A percentile compares a stretch with the other conserved stretches of the same genome.
phyloP scores from a whole-genome alignment of 2,888 invertebrate species.

The Amphipyra berbera region DNA sequence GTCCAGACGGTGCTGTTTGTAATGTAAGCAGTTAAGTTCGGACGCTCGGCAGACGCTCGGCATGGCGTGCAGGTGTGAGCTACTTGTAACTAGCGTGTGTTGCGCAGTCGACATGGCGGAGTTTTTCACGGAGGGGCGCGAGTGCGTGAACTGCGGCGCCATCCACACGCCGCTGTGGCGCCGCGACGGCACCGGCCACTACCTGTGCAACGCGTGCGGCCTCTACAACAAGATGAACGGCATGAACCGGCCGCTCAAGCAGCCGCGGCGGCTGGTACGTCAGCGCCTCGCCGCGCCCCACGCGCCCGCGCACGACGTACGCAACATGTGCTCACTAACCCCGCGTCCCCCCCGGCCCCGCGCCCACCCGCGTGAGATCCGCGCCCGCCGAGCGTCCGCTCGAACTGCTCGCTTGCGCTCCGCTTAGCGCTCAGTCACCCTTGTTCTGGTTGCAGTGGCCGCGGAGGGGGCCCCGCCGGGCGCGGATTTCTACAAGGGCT shows the following conservation, averaged over 20 bases:
- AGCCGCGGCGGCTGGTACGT: constrained; percentile 99
- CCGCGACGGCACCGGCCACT: constrained; percentile 99
- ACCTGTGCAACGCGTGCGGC: constrained; percentile 99
- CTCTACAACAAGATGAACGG: constrained; percentile 99
- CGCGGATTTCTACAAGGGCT: constrained; percentile 96
- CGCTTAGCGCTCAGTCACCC: constrained; percentile 64
- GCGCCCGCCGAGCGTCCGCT: constrained; percentile 81
- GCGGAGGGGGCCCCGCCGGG: constrained; percentile 95
- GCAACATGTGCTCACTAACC: constrained; percentile 70
- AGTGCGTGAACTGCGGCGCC: constrained; percentile 99
- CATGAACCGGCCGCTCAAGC: constrained; percentile 98
- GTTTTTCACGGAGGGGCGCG: constrained; percentile 97
- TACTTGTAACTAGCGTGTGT: constrained; percentile 61
- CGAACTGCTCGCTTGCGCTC: constrained; percentile 56
- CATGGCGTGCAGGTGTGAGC: constrained; percentile 35
- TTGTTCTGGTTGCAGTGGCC: constrained; percentile 93
- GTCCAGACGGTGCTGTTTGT: constrained; percentile 23
- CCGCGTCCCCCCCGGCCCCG: constrained; percentile 55
- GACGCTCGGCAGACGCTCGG: constrained; percentile 62
- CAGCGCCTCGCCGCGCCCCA: constrained; percentile 85
- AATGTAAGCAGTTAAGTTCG: constrained; percentile 35
- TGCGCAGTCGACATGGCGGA: constrained; percentile 91
- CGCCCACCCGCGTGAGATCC: constrained; percentile 72
- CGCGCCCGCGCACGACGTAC: constrained; percentile 83
- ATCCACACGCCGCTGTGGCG: constrained; percentile 99